Conservation (phyloP, 2,888 invertebrate species). For the Pantelozetes paolii region DNA sequence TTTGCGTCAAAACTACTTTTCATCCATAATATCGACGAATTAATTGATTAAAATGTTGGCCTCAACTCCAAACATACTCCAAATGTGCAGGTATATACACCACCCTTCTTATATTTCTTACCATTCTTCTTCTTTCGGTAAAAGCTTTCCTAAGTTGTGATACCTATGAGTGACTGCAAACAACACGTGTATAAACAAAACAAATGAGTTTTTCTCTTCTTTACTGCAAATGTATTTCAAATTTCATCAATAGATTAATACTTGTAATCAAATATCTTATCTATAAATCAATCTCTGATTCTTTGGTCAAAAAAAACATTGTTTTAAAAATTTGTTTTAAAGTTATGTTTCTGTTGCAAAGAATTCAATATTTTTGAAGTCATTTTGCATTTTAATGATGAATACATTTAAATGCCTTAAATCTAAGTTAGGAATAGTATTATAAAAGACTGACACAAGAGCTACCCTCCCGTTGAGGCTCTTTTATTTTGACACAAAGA, state of each 20-base stretch:
- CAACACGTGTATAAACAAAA: too few relatives aligned
- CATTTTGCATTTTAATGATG: constrained; percentile 7
- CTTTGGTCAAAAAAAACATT: too few relatives aligned
- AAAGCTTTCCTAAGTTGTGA: too few relatives aligned
- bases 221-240: too few relatives aligned
- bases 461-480: background rate
- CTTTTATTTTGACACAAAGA: constrained; percentile 17
- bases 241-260: too few relatives aligned
- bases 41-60: constrained; percentile 44
- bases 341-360: too few relatives aligned
- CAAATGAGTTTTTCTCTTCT: too few relatives aligned
- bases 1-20: background rate
- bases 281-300: too few relatives aligned
- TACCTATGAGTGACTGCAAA: too few relatives aligned
- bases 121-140: background rate
- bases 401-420: background rate
- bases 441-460: background rate
- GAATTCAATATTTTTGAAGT: too few relatives aligned
- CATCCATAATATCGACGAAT: background rate
- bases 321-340: too few relatives aligned
- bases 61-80: constrained; percentile 46
- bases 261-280: too few relatives aligned
- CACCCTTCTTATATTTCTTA: constrained; percentile 6
- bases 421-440: background rate
- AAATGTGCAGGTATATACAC: constrained; percentile 48